Conservation (phyloP, 2,113 vertebrate genomes). For the Ochotona princeps region DNA sequence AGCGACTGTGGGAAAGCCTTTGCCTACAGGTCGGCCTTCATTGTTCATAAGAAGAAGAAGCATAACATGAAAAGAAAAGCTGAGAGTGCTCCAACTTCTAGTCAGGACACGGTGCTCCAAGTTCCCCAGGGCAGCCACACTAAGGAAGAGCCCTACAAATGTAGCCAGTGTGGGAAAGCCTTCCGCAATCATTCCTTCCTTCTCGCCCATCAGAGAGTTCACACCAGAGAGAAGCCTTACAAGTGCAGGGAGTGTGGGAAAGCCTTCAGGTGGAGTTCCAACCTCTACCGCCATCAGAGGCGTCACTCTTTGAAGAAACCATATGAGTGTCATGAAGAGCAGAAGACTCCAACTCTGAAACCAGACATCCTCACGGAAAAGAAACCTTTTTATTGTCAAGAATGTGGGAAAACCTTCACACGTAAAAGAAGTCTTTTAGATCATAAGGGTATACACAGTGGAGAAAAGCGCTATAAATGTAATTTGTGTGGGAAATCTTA, state of each 20-base stretch:
- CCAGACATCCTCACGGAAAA: not conserved
- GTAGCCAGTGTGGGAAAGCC: conserved; percentile 68
- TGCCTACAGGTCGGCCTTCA: conserved; percentile 48
- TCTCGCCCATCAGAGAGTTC: conserved; percentile 71
- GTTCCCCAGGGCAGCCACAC: not conserved
- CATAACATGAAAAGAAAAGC: conserved; percentile 15
- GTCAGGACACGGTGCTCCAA: not conserved
- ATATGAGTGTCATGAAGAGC: not conserved
- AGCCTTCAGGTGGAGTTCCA: conserved; percentile 75
- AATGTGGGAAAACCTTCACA: conserved; percentile 78
- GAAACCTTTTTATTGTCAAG: conserved; percentile 67
- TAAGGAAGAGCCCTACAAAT: not conserved
- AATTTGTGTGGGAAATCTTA: conserved; percentile 75
- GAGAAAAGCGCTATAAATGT: conserved; percentile 78
- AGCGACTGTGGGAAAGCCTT: conserved; percentile 52
- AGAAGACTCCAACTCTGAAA: not conserved
- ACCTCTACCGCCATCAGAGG: conserved; percentile 73
- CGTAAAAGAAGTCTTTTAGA: conserved; percentile 76
- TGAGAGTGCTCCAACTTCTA: not conserved
- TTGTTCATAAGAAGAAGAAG: conserved; percentile 69
- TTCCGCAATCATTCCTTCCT: conserved; percentile 73
- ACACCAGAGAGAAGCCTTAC: conserved; percentile 76
- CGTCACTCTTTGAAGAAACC: conserved; percentile 40
- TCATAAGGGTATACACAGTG: conserved; percentile 76
- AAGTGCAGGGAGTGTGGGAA: conserved; percentile 73